Evolutionary conservation across 92 coral and sea anemone species (phyloP), one percentile per base, ranked within the genome.

Genomic region (Epizoanthus stellaris): DNA sequence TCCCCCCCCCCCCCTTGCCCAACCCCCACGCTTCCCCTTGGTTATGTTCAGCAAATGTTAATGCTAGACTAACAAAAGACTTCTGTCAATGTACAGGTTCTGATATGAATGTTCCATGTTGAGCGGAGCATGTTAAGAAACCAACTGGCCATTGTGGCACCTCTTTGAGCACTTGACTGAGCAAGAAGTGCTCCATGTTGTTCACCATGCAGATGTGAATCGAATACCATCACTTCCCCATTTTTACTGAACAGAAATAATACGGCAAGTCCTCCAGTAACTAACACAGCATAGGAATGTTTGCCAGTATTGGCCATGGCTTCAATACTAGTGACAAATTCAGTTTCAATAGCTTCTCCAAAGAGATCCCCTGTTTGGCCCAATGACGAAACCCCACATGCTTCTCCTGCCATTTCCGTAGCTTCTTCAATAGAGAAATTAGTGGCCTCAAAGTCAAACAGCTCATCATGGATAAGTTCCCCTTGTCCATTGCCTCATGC

Each of bases 201-300:
- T 36, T 64, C 69, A 64, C 69, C 69, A 64, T 64, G 69, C 19
- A 64, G 11, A 21, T 64, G 69, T 20, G 69, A 64, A 36, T 64
- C 69, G 39, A 64, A 64, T 14, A 64, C 9, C 69, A 64, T 4
- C 0, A 64, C 12, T 64, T 64, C 69, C 11, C 67, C 36, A 20
- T 19, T 62, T 25, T 20, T 19, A 25, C 36, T 62, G 25, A 62
- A n/a, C 36, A 62, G 20, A 20, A 62, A 62, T 11, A 62, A 7
- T 10, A 62, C 8, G 1, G 30, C 67, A 4, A 19, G 67, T 62
- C 36, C 67, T n/a, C 10, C 5, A 4, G 67, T 62, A 62, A 62
- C 67, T 4, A 61, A 21, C 9, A 61, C 66, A 61, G 21, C 21
- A n/a, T 61, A 61, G n/a, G 23, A 61, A 61, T 15, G 17, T 21